Percentiles rank a stretch among this genome's conserved stretches.
These are phyloP conservation scores for Scalopus aquaticus DNA, from an alignment of 2,113 vertebrate species.

Conservation along the genomic window DNA sequence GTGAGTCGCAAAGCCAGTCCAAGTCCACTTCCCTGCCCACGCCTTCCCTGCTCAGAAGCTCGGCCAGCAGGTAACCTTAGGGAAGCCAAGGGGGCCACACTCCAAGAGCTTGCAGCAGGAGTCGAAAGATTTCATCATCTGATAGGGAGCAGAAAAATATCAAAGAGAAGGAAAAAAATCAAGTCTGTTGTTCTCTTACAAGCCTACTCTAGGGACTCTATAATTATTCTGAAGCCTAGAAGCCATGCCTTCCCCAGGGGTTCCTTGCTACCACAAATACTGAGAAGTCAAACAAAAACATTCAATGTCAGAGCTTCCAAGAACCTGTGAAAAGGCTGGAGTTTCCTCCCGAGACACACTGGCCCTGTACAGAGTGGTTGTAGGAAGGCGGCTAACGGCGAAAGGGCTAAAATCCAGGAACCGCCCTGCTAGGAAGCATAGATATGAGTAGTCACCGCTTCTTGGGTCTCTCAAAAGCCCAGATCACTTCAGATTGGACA, in stretches of 20 bases:
- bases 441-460: neutral
- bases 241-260: neutral
- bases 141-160: neutral
- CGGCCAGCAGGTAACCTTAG: neutral
- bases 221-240: conserved; percentile 22
- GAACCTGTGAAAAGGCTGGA: neutral
- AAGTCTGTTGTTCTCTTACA: neutral
- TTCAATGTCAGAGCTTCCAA: conserved; percentile 15
- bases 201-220: neutral
- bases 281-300: conserved; percentile 44
- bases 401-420: neutral
- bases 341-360: neutral
- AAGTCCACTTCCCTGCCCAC: neutral
- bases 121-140: neutral
- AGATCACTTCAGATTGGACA: neutral
- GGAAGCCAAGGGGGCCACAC: neutral
- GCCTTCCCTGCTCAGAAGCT: neutral
- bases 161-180: neutral
- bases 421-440: neutral
- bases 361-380: neutral
- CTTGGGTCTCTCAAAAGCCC: neutral
- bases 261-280: conserved; percentile 19
- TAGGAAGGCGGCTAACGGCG: neutral
- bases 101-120: neutral
- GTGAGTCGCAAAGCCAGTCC: neutral